These are phyloP conservation scores for Tanypteryx hageni DNA, from an alignment of 2,888 invertebrate species.

Conservation along the genomic window DNA sequence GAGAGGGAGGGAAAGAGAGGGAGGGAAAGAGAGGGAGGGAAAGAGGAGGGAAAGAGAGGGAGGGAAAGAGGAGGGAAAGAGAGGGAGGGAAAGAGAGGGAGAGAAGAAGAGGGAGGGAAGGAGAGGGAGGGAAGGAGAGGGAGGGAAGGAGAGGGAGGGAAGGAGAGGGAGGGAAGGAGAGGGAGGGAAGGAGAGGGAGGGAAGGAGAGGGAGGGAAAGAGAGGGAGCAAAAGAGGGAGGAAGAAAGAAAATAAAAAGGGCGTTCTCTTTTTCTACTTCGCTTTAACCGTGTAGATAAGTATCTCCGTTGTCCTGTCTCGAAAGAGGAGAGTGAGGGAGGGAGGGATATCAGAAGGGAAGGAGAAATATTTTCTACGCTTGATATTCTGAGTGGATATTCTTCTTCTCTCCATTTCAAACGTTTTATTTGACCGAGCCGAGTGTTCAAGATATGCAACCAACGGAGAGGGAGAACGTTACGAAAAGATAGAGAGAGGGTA, in stretches of 20 bases:
- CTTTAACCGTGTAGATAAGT: neutral
- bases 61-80: no score
- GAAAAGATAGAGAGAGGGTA: neutral
- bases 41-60: no score
- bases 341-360: neutral
- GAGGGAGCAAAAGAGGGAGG: neutral
- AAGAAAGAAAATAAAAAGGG: neutral
- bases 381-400: neutral
- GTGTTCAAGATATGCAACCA: neutral
- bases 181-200: neutral
- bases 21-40: no score
- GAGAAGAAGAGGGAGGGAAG: no score
- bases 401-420: neutral
- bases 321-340: neutral
- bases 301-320: constrained; percentile 5
- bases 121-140: no score
- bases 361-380: neutral
- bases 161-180: neutral
- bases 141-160: no score
- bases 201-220: neutral
- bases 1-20: no score
- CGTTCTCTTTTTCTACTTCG: neutral
- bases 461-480: neutral
- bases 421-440: neutral
- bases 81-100: no score